A percentile compares a stretch with the other conserved stretches of the same genome.
phyloP scores from a whole-genome alignment of 2,113 vertebrate genomes.

The Sminthopsis crassicaudata region DNA sequence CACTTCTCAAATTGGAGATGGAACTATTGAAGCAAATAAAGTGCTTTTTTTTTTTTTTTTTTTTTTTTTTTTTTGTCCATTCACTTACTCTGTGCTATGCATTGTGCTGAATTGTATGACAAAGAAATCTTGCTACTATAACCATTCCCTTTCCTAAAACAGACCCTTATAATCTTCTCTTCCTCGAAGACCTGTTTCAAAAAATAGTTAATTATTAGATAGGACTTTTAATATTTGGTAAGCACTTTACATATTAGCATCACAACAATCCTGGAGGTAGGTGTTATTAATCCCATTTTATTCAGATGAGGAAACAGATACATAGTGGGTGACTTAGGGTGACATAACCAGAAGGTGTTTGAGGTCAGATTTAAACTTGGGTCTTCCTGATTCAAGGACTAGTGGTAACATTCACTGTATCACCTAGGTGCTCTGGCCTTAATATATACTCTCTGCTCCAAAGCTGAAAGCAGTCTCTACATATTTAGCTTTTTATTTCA shows the following conservation, averaged over 20 bases:
- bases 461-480: neutral
- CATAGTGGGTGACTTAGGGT: neutral
- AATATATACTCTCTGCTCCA: neutral
- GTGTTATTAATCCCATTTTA: neutral
- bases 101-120: no score
- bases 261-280: neutral
- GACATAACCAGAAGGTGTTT: neutral
- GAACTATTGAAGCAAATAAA: constrained; percentile 98
- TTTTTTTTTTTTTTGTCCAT: no score
- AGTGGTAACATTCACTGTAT: neutral
- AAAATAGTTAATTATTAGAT: neutral
- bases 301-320: neutral
- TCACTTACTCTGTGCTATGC: no score
- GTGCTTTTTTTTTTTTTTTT: no score
- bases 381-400: neutral
- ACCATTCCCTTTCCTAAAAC: no score
- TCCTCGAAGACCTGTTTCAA: neutral
- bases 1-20: constrained; percentile 98
- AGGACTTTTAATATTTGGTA: neutral
- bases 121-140: no score
- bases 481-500: neutral
- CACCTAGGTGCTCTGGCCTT: neutral
- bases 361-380: neutral
- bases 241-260: neutral
- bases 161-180: no score